Base-by-base conservation (phyloP, 2,797 vertebrate genomes). In the Schizopygopsis malacanthus region DNA sequence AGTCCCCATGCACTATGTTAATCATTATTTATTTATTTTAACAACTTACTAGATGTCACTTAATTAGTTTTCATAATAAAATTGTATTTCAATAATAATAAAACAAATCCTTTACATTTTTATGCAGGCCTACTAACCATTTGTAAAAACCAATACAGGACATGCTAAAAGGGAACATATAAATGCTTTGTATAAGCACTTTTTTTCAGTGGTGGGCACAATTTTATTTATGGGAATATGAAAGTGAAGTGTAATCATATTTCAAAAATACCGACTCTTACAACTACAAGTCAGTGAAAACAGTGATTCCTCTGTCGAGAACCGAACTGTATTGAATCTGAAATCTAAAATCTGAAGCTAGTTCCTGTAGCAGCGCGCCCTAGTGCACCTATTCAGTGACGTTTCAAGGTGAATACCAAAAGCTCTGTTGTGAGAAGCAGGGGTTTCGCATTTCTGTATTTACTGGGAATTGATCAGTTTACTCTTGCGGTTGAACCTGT, bases 401-500 rank as follows among this genome's bases (percentile, higher is more conserved):
- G 52, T 80, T 72, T 80, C 25, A 80, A 85, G 84, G 84, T 85
- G 77, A 85, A 79, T 45, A 25, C 16, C 10, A 5, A 12, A 63
- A 37, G 13, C 18, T 5, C 12, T 37, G 8, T 0, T 41, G 43
- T 0, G 13, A 63, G 2, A 7, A 16, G 4, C 8, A 5, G 15
- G n/a, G 4, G 2, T 71, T 47, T 61, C 41, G 37, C 8, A 11
- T n/a, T 39, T 20, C 2, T 4, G 6, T 16, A 16, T 52, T 47
- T 8, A 22, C 16, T 7, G 41, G 65, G 4, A 79, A 18, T 12
- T 11, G 0, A 18, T 52, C 0, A 0, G 6, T n/a, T n/a, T 13
- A 5, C 1, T 28, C 0, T 41, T 11, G 43, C 4, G 7, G 37
- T 33, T 43, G 2, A 84, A 79, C 47, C 47, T 11, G 50, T 71